Evolutionary conservation across 2,797 vertebrate species (phyloP).

Genomic region (Microtus obscurus): DNA sequence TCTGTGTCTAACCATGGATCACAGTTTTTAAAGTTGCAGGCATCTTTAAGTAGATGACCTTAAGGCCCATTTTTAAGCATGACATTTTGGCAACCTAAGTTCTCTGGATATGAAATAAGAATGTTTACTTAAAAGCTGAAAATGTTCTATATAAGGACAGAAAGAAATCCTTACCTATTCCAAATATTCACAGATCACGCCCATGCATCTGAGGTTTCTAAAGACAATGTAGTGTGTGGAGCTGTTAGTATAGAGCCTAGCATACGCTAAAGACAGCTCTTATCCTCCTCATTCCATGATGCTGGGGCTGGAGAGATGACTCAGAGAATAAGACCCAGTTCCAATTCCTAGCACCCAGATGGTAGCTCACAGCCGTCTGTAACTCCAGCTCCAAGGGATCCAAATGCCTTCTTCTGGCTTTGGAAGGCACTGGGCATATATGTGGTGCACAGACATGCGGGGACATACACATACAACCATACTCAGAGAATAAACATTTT

Average conservation of each 20-base stretch:
- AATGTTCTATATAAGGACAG: neutral
- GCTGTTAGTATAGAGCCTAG: neutral
- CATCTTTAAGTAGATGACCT: constrained; percentile 22
- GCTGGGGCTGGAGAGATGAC: neutral
- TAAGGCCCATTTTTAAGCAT: constrained; percentile 52
- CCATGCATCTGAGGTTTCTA: constrained; percentile 9
- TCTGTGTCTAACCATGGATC: neutral
- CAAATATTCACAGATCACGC: constrained; percentile 15
- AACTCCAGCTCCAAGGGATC: neutral
- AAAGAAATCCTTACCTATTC: neutral
- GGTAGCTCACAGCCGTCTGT: neutral
- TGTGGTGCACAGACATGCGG: neutral
- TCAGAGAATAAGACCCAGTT: neutral
- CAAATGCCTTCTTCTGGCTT: neutral
- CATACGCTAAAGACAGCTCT: neutral
- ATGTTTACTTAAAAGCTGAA: neutral
- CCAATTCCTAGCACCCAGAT: neutral
- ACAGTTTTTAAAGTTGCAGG: constrained; percentile 50
- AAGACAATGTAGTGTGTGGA: constrained; percentile 16
- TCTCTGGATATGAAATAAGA: constrained; percentile 17
- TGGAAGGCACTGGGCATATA: neutral
- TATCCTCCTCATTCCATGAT: neutral
- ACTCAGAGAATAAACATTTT: neutral
- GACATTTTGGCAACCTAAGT: constrained; percentile 13
- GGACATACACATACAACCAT: neutral